Evolutionary conservation across 2,797 vertebrate species (phyloP).

Genomic region (Eupleurogrammus muticus): DNA sequence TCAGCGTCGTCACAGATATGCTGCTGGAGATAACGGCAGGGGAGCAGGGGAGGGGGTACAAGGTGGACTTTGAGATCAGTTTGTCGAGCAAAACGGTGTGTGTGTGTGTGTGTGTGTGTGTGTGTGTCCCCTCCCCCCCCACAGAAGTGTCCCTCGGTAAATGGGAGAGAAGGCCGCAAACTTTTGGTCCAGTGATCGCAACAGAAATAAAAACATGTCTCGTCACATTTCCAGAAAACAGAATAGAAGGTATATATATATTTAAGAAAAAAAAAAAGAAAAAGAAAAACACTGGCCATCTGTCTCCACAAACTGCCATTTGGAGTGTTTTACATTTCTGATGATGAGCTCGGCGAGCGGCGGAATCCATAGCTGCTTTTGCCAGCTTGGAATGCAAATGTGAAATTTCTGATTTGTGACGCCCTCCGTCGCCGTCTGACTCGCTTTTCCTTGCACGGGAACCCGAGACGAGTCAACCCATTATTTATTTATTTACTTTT

Average conservation of each 20-base stretch:
- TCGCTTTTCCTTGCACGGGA: slow-evolving; percentile 8
- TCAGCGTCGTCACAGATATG: slow-evolving; percentile 33
- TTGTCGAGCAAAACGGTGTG: slow-evolving; percentile 14
- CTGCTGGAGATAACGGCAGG: slow-evolving; percentile 47
- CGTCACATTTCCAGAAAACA: slow-evolving; percentile 39
- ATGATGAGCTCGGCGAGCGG: neutral
- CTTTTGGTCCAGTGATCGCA: slow-evolving; percentile 65
- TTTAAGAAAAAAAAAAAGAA: neutral
- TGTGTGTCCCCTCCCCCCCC: neutral
- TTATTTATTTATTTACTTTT: slow-evolving; percentile 45
- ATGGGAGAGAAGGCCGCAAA: slow-evolving; percentile 65
- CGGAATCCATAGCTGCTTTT: neutral
- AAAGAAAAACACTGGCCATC: slow-evolving; percentile 12
- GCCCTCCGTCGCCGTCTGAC: neutral
- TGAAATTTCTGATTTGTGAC: slow-evolving; percentile 1
- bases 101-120: neutral
- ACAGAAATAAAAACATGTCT: slow-evolving; percentile 42
- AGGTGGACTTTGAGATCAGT: slow-evolving; percentile 46
- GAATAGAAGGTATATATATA: slow-evolving; percentile 17
- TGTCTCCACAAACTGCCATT: neutral
- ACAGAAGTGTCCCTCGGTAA: slow-evolving; percentile 35
- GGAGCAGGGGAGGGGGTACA: neutral
- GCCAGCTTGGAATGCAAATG: slow-evolving; percentile 46
- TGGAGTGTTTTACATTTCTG: no score
- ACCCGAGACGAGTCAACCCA: slow-evolving; percentile 29